Evolutionary conservation across 2,113 vertebrate genomes (phyloP).

Genomic region (Piaya cayana): DNA sequence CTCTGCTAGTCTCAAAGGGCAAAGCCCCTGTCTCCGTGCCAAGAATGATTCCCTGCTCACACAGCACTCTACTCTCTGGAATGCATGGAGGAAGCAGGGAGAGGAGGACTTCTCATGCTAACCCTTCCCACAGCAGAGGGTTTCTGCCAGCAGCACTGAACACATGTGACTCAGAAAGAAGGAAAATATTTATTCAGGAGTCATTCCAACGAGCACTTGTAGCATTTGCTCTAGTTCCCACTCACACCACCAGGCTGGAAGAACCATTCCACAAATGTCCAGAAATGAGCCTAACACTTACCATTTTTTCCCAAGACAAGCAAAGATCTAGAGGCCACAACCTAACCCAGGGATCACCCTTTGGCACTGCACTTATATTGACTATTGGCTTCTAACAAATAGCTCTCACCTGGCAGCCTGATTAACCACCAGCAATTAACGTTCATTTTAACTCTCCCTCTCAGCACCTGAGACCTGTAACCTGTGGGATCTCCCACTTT

Average conservation of each 20-base stretch:
- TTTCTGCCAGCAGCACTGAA: neutral
- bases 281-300: neutral
- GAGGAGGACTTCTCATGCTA: too few species aligned
- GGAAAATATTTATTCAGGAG: neutral
- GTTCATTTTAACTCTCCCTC: neutral
- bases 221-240: neutral
- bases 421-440: neutral
- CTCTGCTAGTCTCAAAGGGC: neutral
- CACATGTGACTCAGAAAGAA: neutral
- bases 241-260: neutral
- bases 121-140: accelerated
- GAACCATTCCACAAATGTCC: neutral
- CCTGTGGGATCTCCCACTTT: neutral
- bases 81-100: neutral
- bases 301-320: neutral
- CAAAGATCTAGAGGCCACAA: neutral
- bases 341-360: neutral
- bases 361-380: neutral
- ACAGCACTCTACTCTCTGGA: accelerated
- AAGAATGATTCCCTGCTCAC: neutral
- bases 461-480: neutral
- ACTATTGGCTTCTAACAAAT: neutral
- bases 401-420: neutral
- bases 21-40: accelerated
- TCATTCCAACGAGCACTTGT: neutral